Evolutionary conservation across 1,140 invertebrate species (phyloP), one percentile per base, ranked within the genome.

Genomic region (Pseudomyrmex sp.): DNA sequence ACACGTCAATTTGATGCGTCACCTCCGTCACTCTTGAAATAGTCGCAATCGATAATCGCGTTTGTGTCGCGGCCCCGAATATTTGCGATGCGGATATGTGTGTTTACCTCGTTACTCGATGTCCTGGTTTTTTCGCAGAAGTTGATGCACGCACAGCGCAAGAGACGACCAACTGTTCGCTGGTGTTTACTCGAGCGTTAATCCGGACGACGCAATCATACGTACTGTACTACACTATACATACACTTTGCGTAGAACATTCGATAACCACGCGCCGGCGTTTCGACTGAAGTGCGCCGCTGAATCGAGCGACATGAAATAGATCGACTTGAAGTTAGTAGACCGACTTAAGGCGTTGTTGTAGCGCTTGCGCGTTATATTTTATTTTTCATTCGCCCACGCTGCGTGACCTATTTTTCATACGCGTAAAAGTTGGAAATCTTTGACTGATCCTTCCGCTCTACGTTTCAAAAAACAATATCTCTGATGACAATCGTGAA

Each of bases 21-120:
- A 91, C 73, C 61, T n/a, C 15, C 86, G 35, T 80, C 74, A 83
- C 90, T 91, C 90, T 88, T 85, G 88, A 87, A 91, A 87, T 85
- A 65, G 85, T 75, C 61, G 68, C 70, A 91, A 91, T 91, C 90
- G 76, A 91, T 91, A 91, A 65, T 26, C 44, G 82, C 76, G 82
- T 85, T 75, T 66, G 58, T 74, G 61, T 15, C 65, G 46, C 18
- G 46, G 50, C 68, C 9, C 46, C 83, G 52, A 88, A 63, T 63
- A 48, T 35, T n/a, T 52, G 59, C 63, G 48, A 54, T 77, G 61
- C 48, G n/a, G n/a, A 46, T 26, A 26, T 35, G 23, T 56, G 82
- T 85, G 85, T 88, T 88, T 88, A 89, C 87, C 87, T 89, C 13
- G 66, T 61, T 44, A 65, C 65, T 69, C 13, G 44, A 7, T 50